phyloP scores from a whole-genome alignment of 2,113 vertebrate genomes.

The Collichthys lucidus region DNA sequence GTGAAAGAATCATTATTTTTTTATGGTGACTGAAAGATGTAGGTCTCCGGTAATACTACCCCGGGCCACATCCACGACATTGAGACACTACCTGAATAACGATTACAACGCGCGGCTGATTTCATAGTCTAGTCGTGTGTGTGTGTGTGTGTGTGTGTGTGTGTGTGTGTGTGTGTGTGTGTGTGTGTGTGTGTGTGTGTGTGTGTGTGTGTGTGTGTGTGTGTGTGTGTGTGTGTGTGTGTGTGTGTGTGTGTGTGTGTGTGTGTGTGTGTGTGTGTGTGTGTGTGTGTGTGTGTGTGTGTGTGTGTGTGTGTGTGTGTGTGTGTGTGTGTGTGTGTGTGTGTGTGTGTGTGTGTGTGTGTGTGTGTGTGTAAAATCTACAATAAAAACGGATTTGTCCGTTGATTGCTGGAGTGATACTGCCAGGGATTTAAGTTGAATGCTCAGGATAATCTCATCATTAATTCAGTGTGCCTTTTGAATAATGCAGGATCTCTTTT shows the following conservation, averaged over 20 bases:
- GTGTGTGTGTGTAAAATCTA: slow-evolving; percentile 8
- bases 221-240: neutral
- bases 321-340: neutral
- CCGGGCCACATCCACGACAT: slow-evolving; percentile 48
- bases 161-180: too few relatives aligned
- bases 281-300: neutral
- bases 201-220: neutral
- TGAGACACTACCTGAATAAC: slow-evolving; percentile 68
- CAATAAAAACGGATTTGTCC: slow-evolving; percentile 40
- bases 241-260: too few relatives aligned
- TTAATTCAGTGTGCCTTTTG: slow-evolving; percentile 74
- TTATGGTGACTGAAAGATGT: slow-evolving; percentile 69
- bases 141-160: neutral
- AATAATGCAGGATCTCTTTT: slow-evolving; percentile 73
- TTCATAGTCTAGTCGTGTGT: slow-evolving; percentile 34
- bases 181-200: neutral
- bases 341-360: too few relatives aligned
- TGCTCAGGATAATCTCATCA: slow-evolving; percentile 77
- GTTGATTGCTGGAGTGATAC: slow-evolving; percentile 37
- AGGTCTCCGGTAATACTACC: slow-evolving; percentile 62
- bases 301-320: neutral
- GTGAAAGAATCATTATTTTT: slow-evolving; percentile 67
- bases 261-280: neutral
- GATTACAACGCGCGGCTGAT: slow-evolving; percentile 57
- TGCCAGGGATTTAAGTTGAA: slow-evolving; percentile 54